Evolutionary conservation across 1,140 invertebrate genomes (phyloP), one percentile per base, ranked within the genome.

Genomic region (Camponotus floridanus): DNA sequence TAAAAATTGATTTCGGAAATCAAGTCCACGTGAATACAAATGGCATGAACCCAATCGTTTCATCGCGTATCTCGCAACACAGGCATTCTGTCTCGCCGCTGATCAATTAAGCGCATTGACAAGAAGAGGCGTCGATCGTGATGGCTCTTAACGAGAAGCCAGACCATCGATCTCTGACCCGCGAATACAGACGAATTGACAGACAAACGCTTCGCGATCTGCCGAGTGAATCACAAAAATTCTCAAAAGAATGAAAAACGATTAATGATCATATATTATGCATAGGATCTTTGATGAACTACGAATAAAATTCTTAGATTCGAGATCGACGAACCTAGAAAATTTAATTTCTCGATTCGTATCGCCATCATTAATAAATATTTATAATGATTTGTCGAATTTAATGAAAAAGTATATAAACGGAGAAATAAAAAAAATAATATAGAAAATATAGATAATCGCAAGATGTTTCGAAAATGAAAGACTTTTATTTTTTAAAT

Each of bases 151-250:
- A 88, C 79, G 86, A 88, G 79, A 57, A 42, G 51, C 31, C 64
- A 61, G 33, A 71, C 87, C 68, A 36, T 88, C 68, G 39, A 87
- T 67, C 87, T 88, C 26, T 87, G 70, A 86, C 76, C n/a, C 36
- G 48, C 62, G 33, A n/a, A n/a, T n/a, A n/a, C n/a, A n/a, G n/a
- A n/a, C n/a, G n/a, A 88, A 88, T 81, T 81, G 68, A 21, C 59
- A 59, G 73, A 85, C 36, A 73, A 42, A 70, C 59, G 21, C 21
- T 70, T 48, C 55, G 39, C n/a, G 9, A 15, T 11, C 55, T 11
- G 0, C 3, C 45, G 55, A 33, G 18, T 48, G 11, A 39, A 57
- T 64, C 61, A 39, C n/a, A 36, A 62, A 67, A 57, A 57, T 76
- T 48, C 48, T 84, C 36, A 18, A 21, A 48, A 42, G 51, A 62